These are phyloP conservation scores for Pipistrellus nathusii DNA, from an alignment of 2,797 vertebrate species.

Conservation along the genomic window DNA sequence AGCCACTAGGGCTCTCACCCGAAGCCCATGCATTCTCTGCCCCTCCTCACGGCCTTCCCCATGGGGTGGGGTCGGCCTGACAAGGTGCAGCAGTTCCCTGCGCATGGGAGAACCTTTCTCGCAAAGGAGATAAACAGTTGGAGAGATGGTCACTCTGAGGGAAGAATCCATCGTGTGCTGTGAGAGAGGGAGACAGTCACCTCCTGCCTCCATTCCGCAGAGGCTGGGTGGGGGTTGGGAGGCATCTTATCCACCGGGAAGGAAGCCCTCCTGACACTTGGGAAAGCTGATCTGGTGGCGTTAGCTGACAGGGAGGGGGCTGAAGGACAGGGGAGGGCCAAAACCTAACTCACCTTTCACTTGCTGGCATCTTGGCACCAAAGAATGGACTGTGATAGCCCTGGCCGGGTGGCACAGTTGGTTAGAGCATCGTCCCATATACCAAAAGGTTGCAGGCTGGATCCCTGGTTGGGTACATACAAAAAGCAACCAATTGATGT, in stretches of 20 bases:
- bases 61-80: fast-evolving
- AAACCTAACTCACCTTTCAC: background rate
- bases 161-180: background rate
- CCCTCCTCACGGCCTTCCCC: background rate
- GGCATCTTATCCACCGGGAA: background rate
- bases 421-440: background rate
- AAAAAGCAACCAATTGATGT: background rate
- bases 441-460: background rate
- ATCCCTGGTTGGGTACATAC: background rate
- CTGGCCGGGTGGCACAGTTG: background rate
- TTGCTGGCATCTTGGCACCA: background rate
- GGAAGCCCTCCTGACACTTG: background rate
- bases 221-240: too few relatives aligned
- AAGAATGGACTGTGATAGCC: background rate
- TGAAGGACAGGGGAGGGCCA: background rate
- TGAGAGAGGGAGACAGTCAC: background rate
- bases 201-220: background rate
- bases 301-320: background rate
- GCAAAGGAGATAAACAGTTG: background rate
- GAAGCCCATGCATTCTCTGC: too few relatives aligned
- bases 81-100: background rate
- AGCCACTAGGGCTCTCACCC: background rate
- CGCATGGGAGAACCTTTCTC: background rate
- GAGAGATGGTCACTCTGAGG: background rate
- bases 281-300: background rate